Evolutionary conservation across 2,113 vertebrate species (phyloP).

Genomic region (Raja brachyura): DNA sequence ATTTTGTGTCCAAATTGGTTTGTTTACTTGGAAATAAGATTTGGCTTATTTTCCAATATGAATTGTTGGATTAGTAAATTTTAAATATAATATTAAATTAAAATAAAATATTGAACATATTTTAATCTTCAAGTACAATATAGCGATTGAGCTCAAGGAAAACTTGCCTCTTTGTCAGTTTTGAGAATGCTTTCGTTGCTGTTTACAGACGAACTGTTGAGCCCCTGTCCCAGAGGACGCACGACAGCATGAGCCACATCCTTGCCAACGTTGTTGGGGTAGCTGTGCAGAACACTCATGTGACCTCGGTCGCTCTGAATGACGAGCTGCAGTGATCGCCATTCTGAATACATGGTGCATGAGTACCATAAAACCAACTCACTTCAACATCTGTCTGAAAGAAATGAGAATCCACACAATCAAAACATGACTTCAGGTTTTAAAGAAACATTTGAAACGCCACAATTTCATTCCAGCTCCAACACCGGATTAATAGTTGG

Average conservation of each 20-base stretch:
- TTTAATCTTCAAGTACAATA: not conserved
- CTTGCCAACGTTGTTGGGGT: conserved; percentile 78
- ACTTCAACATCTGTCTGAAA: conserved; percentile 38
- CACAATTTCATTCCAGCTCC: not conserved
- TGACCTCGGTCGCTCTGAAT: conserved; percentile 91
- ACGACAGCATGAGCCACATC: conserved; percentile 91
- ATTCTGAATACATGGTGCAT: conserved; percentile 91
- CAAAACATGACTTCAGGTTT: not conserved
- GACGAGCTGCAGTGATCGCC: conserved; percentile 89
- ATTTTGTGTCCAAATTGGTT: too few relatives aligned
- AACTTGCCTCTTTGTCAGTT: conserved; percentile 89
- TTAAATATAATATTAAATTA: too few relatives aligned
- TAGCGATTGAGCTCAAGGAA: not conserved
- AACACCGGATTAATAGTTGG: not conserved
- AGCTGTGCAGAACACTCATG: conserved; percentile 90
- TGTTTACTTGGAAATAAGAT: too few relatives aligned
- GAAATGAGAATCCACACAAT: not conserved
- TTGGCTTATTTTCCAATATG: not conserved
- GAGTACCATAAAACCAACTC: conserved; percentile 54
- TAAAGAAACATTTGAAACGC: conserved; percentile 4
- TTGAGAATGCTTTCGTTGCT: conserved; percentile 81
- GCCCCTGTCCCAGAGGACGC: conserved; percentile 78
- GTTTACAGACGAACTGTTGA: conserved; percentile 58
- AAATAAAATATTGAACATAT: too few relatives aligned
- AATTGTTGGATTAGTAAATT: not conserved